Conservation (phyloP, 2,888 invertebrate species). For the Drepana falcataria region DNA sequence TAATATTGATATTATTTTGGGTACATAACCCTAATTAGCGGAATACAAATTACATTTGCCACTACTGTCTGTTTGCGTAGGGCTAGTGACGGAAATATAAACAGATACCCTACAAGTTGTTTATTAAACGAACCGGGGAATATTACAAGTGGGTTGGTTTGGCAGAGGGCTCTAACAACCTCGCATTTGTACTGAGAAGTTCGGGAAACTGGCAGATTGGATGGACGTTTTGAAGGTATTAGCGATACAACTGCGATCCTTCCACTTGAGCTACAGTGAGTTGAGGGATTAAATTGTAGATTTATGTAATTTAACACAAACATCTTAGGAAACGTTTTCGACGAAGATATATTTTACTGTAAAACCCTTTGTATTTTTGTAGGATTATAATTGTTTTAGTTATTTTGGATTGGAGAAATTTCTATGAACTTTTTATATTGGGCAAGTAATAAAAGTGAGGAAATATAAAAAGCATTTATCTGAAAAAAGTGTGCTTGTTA, state of each 20-base stretch:
- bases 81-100: neutral
- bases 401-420: too few relatives aligned
- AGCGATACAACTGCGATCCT: neutral
- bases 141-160: neutral
- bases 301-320: neutral
- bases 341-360: too few relatives aligned
- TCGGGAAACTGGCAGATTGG: neutral
- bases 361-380: too few relatives aligned
- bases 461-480: too few relatives aligned
- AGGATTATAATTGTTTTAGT: too few relatives aligned
- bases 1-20: conserved; percentile 1
- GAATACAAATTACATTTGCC: conserved; percentile 1
- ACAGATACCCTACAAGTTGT: neutral
- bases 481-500: too few relatives aligned
- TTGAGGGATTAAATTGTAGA: neutral
- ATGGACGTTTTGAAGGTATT: neutral
- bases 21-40: neutral
- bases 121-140: neutral
- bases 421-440: too few relatives aligned
- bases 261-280: neutral
- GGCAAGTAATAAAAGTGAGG: too few relatives aligned
- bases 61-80: neutral
- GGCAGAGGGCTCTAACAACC: neutral
- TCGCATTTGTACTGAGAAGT: neutral
- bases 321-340: too few relatives aligned